Evolutionary conservation across 2,113 vertebrate species (phyloP).

Genomic region (Prochilodus magdalenae): DNA sequence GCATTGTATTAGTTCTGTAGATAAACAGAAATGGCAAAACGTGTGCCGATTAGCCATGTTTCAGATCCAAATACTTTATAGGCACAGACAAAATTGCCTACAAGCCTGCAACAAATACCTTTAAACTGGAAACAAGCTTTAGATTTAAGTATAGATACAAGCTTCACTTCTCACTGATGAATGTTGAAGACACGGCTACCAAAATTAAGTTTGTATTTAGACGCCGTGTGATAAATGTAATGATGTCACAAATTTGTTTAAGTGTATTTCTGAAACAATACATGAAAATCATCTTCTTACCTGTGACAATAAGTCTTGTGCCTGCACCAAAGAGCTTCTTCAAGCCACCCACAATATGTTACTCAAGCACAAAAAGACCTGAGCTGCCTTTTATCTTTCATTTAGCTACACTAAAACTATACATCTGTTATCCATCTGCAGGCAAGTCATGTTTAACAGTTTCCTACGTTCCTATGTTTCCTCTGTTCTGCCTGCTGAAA

Average conservation of each 20-base stretch:
- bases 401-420: no score
- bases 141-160: background rate
- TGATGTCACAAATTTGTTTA: background rate
- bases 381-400: background rate
- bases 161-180: no score
- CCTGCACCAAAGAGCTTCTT: conserved; percentile 44
- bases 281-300: conserved; percentile 26
- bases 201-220: background rate
- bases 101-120: conserved; percentile 39
- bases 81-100: background rate
- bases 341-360: conserved; percentile 23
- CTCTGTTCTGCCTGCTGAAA: no score
- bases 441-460: no score
- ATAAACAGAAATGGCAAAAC: conserved; percentile 29
- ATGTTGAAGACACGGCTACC: background rate
- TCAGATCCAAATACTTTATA: conserved; percentile 50
- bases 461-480: no score
- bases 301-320: conserved; percentile 42
- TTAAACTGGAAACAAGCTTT: background rate
- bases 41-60: conserved; percentile 44
- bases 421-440: no score
- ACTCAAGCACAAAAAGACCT: conserved; percentile 1
- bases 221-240: background rate
- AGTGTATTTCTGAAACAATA: background rate
- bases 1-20: background rate